Conservation (phyloP, 2,797 vertebrate species). For the Capromys pilorides region DNA sequence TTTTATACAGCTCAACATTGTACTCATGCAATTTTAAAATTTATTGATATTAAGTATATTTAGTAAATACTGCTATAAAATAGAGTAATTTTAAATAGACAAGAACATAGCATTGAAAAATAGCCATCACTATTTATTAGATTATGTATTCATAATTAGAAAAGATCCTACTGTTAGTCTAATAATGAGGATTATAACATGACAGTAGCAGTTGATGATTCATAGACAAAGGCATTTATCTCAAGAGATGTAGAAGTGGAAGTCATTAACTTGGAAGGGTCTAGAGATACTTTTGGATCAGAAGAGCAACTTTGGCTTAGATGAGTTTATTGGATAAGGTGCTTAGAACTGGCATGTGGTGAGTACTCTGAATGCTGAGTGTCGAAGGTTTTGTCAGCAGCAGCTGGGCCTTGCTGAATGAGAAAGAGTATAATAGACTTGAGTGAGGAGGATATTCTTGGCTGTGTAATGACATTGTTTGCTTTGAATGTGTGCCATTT, state of each 20-base stretch:
- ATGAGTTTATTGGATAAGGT: neutral
- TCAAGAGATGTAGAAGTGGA: slow-evolving; percentile 9
- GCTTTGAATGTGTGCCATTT: slow-evolving; percentile 62
- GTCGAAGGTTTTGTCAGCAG: neutral
- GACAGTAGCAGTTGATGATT: neutral
- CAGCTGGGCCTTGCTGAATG: slow-evolving; percentile 66
- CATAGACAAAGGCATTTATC: neutral
- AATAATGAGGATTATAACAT: neutral
- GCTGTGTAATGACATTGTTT: slow-evolving; percentile 54
- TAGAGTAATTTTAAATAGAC: neutral
- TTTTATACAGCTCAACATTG: neutral
- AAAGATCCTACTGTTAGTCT: neutral
- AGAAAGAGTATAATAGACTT: slow-evolving; percentile 48
- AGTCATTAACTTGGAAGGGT: neutral
- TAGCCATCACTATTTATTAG: neutral
- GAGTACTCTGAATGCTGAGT: neutral
- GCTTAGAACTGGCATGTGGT: slow-evolving; percentile 11
- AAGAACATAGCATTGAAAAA: neutral
- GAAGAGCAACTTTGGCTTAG: slow-evolving; percentile 33
- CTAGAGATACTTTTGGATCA: neutral
- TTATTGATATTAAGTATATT: neutral
- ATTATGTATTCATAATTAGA: neutral
- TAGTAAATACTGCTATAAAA: neutral
- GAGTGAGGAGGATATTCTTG: slow-evolving; percentile 64
- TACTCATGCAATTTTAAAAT: neutral